Evolutionary conservation across 2,888 invertebrate genomes (phyloP).

Genomic region (Drosophila koepferae): DNA sequence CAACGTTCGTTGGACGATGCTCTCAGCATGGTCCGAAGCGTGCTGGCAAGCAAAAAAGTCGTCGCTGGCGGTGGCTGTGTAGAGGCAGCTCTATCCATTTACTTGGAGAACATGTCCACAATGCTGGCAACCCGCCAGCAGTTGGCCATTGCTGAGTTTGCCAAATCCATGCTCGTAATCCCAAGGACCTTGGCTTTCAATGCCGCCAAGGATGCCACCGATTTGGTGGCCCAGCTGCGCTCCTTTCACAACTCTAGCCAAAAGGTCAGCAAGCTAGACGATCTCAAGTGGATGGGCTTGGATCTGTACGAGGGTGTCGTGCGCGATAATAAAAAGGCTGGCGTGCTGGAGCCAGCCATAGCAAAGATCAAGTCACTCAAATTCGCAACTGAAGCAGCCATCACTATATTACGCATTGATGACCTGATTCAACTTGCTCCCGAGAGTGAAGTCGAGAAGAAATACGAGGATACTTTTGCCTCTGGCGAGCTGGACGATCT

Average conservation of each 20-base stretch:
- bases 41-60: not conserved
- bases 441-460: not conserved
- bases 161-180: not conserved
- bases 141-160: not conserved
- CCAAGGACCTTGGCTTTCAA: not conserved
- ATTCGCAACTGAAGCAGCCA: not conserved
- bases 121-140: not conserved
- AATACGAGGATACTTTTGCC: not conserved
- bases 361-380: not conserved
- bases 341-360: not conserved
- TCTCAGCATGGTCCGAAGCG: not conserved
- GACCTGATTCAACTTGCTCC: too few relatives aligned
- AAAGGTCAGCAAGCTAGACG: too few relatives aligned
- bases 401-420: not conserved
- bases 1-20: not conserved
- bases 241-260: too few relatives aligned
- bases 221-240: not conserved
- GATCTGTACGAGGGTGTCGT: not conserved
- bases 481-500: not conserved
- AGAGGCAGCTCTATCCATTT: not conserved
- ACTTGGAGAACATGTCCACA: not conserved
- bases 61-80: not conserved
- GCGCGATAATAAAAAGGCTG: too few relatives aligned
- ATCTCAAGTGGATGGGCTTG: not conserved
- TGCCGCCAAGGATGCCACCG: not conserved